phyloP scores from a whole-genome alignment of 2,113 vertebrate genomes.

The Pluvialis apricaria region DNA sequence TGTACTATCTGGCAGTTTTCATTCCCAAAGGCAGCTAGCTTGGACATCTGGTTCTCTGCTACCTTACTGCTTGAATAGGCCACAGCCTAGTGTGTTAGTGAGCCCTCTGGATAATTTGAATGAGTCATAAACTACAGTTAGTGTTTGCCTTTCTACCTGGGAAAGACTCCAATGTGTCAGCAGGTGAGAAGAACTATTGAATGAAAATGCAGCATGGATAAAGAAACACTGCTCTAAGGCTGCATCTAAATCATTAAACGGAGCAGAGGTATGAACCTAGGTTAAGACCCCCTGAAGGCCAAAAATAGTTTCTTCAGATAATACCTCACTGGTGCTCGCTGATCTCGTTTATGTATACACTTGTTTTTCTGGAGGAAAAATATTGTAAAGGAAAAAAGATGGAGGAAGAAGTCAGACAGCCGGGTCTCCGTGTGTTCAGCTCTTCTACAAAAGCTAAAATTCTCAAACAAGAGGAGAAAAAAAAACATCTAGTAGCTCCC shows the following conservation, averaged over 20 bases:
- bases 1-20: background rate
- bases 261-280: background rate
- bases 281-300: background rate
- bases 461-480: background rate
- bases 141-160: background rate
- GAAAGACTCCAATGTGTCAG: background rate
- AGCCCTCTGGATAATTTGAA: background rate
- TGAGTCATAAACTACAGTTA: background rate
- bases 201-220: background rate
- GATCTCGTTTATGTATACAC: background rate
- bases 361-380: background rate
- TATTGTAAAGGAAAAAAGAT: background rate
- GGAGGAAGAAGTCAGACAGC: background rate
- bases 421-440: background rate
- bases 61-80: background rate
- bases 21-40: background rate
- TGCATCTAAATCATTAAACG: background rate
- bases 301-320: background rate
- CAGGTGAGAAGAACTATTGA: background rate
- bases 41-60: background rate
- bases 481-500: background rate
- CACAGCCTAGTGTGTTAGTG: fast-evolving
- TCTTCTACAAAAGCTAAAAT: background rate
- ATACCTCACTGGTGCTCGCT: background rate
- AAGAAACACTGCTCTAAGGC: background rate